Evolutionary conservation across 64 coral and sea anemone species (phyloP).

Genomic region (Cladopsammia gracilis): DNA sequence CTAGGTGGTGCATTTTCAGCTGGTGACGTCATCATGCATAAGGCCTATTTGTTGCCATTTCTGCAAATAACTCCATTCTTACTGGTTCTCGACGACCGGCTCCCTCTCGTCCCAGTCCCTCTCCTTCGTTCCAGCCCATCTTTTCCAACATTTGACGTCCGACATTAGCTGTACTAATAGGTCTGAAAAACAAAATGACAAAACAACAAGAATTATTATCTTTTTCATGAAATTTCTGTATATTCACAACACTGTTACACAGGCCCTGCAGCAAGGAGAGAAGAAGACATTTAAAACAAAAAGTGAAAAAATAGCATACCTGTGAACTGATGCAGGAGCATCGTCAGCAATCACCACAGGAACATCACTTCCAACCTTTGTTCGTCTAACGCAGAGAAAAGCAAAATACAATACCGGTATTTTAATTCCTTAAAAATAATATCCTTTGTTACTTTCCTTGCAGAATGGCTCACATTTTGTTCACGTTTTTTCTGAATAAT

Average conservation of each 20-base stretch:
- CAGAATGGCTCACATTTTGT: too few relatives aligned
- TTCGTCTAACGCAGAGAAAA: constrained; percentile 32
- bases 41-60: background rate
- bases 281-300: background rate
- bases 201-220: too few relatives aligned
- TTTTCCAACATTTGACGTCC: constrained; percentile 94
- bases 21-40: too few relatives aligned
- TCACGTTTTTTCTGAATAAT: too few relatives aligned
- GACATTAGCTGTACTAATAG: constrained; percentile 85
- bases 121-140: constrained; percentile 94
- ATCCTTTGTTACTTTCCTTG: too few relatives aligned
- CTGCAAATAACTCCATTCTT: background rate
- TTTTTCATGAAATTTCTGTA: background rate
- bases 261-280: background rate
- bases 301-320: background rate
- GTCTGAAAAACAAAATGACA: constrained; percentile 42
- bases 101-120: constrained; percentile 87
- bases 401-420: too few relatives aligned
- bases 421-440: too few relatives aligned
- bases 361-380: constrained; percentile 91
- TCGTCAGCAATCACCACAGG: constrained; percentile 77
- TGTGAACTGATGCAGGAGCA: constrained; percentile 80
- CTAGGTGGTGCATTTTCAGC: too few relatives aligned
- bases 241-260: too few relatives aligned
- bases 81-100: constrained; percentile 80